phyloP scores from a whole-genome alignment of 2,797 vertebrate genomes.

The Allobates femoralis region DNA sequence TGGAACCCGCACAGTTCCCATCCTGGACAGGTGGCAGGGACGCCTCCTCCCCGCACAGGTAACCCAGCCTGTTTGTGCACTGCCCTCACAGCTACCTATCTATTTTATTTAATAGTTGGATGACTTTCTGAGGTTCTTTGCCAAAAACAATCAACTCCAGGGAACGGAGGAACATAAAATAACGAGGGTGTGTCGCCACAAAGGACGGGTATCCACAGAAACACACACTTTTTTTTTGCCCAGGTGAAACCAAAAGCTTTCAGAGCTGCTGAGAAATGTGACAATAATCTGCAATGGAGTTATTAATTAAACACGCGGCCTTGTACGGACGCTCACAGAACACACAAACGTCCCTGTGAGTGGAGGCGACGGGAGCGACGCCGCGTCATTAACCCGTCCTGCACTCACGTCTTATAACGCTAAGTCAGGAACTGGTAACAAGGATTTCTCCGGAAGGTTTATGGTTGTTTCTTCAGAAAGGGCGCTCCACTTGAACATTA shows the following conservation, averaged over 20 bases:
- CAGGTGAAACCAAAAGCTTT: conserved; percentile 73
- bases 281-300: conserved; percentile 55
- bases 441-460: neutral
- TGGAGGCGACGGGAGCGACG: neutral
- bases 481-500: neutral
- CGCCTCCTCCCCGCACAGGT: conserved; percentile 20
- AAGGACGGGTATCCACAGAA: conserved; percentile 76
- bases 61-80: conserved; percentile 66
- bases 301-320: conserved; percentile 19
- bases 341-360: rapidly evolving
- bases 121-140: conserved; percentile 76
- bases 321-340: conserved; percentile 22
- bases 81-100: conserved; percentile 65
- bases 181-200: conserved; percentile 78
- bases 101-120: conserved; percentile 75
- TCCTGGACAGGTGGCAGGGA: conserved; percentile 5
- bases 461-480: neutral
- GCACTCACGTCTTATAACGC: neutral
- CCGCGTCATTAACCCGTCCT: neutral
- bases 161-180: conserved; percentile 78
- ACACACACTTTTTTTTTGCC: conserved; percentile 74
- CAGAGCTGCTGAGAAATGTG: conserved; percentile 65
- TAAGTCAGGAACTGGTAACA: neutral
- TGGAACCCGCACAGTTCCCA: neutral
- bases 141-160: conserved; percentile 79